A percentile compares a stretch with the other conserved stretches of the same genome.
These are phyloP conservation scores for Drymodes brunneopygia DNA, from an alignment of 2,113 vertebrate species.

Conservation along the genomic window DNA sequence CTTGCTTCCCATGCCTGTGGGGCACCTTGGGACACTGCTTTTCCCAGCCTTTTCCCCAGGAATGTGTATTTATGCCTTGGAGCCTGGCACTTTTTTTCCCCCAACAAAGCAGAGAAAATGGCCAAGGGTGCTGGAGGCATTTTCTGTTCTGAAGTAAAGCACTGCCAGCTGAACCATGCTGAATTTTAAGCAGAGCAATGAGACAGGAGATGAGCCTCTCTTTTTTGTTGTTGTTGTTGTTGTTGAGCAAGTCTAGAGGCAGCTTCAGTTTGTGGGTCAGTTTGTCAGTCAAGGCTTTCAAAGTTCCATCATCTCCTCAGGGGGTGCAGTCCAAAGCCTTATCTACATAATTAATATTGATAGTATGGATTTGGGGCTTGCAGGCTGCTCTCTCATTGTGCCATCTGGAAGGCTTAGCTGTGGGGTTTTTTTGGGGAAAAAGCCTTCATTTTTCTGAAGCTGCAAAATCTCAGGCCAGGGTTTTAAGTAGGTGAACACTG, in stretches of 20 bases:
- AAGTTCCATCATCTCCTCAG: not conserved
- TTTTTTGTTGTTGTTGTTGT: not conserved
- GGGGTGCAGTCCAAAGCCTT: not conserved
- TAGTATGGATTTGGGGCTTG: not conserved
- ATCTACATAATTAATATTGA: constrained; percentile 3
- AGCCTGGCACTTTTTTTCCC: not conserved
- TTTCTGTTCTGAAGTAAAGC: not conserved
- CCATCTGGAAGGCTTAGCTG: not conserved
- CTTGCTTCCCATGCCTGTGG: not conserved
- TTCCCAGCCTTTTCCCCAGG: not conserved
- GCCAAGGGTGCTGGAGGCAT: not conserved
- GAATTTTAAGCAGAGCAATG: not conserved
- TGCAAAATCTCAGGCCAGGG: not conserved
- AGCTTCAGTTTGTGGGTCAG: not conserved
- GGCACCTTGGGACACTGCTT: not conserved
- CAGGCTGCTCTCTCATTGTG: not conserved
- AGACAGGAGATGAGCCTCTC: not conserved
- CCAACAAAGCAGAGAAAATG: not conserved
- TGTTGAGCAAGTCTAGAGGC: not conserved
- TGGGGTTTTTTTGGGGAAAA: not conserved
- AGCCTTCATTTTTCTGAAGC: not conserved
- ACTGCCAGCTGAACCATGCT: not conserved
- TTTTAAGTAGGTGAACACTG: not conserved
- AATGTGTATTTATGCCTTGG: not conserved
- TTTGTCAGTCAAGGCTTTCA: not conserved